A percentile compares a stretch with the other conserved stretches of the same genome.
phyloP scores from a whole-genome alignment of 2,113 vertebrate species.

The Bubalus kerabau region DNA sequence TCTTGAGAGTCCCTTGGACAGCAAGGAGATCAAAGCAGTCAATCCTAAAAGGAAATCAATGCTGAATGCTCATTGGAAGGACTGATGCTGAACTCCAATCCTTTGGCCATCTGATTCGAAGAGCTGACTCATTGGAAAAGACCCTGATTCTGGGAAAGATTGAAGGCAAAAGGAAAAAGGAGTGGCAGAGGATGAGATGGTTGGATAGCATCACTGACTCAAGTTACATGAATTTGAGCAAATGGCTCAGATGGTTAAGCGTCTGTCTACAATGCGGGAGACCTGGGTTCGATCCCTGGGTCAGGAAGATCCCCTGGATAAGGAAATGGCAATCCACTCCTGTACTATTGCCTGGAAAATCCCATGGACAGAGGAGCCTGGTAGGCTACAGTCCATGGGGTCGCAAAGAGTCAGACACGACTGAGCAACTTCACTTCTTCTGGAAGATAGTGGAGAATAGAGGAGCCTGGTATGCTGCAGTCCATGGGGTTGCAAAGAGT shows the following conservation, averaged over 20 bases:
- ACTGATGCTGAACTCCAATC: neutral
- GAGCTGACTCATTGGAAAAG: neutral
- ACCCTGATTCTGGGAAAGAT: neutral
- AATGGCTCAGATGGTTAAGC: too few relatives aligned
- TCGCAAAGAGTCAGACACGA: neutral
- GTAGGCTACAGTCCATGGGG: neutral
- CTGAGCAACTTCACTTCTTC: neutral
- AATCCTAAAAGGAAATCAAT: neutral
- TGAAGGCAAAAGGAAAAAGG: neutral
- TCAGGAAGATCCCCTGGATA: too few relatives aligned
- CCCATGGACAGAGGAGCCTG: too few relatives aligned
- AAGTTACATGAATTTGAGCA: neutral
- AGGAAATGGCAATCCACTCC: too few relatives aligned
- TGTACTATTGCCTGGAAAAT: too few relatives aligned
- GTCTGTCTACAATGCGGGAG: too few relatives aligned
- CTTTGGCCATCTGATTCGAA: neutral
- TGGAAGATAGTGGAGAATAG: neutral
- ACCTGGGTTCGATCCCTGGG: too few relatives aligned
- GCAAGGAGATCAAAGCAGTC: neutral
- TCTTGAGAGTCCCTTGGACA: neutral
- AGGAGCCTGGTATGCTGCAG: neutral
- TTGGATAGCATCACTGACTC: neutral
- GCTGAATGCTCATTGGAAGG: neutral
- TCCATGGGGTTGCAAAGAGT: neutral
- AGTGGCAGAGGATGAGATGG: neutral